A percentile compares a stretch with the other conserved stretches of the same genome.
Evolutionary conservation across 64 coral and sea anemone genomes (phyloP).

Genomic region (Hydrozoanthus tunicans): DNA sequence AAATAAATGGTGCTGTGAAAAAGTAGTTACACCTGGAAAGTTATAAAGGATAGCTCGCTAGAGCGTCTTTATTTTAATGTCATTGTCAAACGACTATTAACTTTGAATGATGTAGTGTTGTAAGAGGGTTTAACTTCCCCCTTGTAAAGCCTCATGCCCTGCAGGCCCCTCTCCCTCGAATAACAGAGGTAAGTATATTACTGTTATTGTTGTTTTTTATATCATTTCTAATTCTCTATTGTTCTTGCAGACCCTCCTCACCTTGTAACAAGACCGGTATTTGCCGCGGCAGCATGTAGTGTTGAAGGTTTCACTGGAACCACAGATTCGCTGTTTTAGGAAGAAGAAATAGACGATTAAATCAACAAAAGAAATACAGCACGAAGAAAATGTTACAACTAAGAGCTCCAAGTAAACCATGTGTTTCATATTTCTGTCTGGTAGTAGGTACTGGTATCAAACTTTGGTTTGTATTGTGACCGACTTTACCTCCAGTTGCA

Average conservation of each 20-base stretch:
- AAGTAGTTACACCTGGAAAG: not conserved
- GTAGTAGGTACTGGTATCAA: not conserved
- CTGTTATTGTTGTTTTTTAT: not conserved
- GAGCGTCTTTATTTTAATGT: not conserved
- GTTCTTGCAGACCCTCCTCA: not conserved
- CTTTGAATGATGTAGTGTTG: not conserved
- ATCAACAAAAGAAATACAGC: not conserved
- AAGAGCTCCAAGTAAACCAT: not conserved
- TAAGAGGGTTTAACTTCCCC: no score
- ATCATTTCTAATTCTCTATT: not conserved
- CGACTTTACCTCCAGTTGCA: no score
- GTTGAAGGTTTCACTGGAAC: constrained; percentile 32
- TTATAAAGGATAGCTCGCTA: not conserved
- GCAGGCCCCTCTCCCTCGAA: no score
- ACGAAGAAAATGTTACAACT: not conserved
- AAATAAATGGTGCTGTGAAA: not conserved
- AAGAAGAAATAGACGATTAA: not conserved
- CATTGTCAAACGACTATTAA: not conserved
- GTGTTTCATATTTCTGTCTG: not conserved
- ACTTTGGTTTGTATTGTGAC: no score
- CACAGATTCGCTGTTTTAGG: constrained; percentile 12
- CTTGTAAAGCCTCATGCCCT: no score
- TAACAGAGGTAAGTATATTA: not conserved
- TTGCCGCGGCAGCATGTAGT: not conserved
- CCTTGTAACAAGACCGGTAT: constrained; percentile 47